Base-by-base conservation (phyloP, 35 echinoderm and acorn worm genomes). In the Diadema setosum region DNA sequence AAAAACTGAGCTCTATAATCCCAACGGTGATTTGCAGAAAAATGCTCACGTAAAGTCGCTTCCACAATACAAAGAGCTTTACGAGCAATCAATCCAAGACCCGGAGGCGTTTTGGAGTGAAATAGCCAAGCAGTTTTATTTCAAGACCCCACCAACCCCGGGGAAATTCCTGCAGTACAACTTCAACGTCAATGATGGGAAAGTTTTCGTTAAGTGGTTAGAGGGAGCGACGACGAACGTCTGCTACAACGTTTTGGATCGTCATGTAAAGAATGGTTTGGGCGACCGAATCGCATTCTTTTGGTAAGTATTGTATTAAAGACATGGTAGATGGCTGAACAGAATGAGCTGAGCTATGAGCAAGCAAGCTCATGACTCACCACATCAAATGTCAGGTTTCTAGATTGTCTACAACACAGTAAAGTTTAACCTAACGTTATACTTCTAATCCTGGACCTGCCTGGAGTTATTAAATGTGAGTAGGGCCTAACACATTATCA, bases 191-290 rank as follows among this genome's bases (percentile, higher is more conserved):
- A 84, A 61, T 11, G 33, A 95, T 15, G 96, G 93, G 3, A 84
- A 78, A 33, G 61, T 99, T 23, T 82, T 65, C 73, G 81, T 99
- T 1, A 94, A 99, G 85, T 99, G 96, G 96, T 91, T 99, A 39
- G 86, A 99, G 65, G 96, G 92, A 1, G 96, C 92, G 5, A 91
- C 78, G 3, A 99, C 96, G 1, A 99, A 99, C 81, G 89, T 99
- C 43, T 99, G 96, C 80, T 99, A 99, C 58, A 99, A 99, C 90
- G 96, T 99, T 34, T 58, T 99, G 35, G 96, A 99, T 63, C 86
- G 96, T 48, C 85, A 94, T 58, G 90, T 99, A 14, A 87, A 97
- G 80, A 90, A 91, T 76, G 96, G 96, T 58, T 63, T 88, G 32
- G 93, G 93, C 15, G 90, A 99, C 80, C 91, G 91, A 24, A 87